Percentiles rank a stretch among this genome's conserved stretches.
phyloP scores from a whole-genome alignment of 37 sponge, comb jelly and placozoan species.

The Dysidea cf. avara region DNA sequence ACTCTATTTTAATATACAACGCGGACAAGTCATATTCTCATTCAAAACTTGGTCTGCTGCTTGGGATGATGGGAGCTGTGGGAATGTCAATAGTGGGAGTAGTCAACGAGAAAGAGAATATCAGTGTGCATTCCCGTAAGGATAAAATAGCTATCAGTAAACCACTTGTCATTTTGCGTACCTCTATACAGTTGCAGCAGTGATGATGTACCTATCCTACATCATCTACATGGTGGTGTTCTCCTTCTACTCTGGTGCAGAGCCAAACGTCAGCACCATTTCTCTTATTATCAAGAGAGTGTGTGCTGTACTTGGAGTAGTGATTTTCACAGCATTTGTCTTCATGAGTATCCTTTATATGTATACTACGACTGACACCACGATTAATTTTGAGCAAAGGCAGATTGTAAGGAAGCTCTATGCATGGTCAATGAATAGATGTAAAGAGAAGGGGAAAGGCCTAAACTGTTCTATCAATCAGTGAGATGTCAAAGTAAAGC shows the following conservation, averaged over 20 bases:
- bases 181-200: constrained; percentile 49
- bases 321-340: constrained; percentile 5
- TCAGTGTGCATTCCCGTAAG: constrained; percentile 55
- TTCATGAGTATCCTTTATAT: constrained; percentile 1
- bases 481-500: too few relatives aligned
- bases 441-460: too few relatives aligned
- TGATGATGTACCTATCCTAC: constrained; percentile 31
- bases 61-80: constrained; percentile 36
- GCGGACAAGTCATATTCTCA: constrained; percentile 39
- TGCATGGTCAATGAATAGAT: too few relatives aligned
- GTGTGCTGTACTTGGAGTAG: constrained; percentile 30
- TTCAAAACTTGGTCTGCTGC: constrained; percentile 25
- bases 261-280: not conserved
- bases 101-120: constrained; percentile 70
- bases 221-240: constrained; percentile 42
- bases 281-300: constrained; percentile 10
- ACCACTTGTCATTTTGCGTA: too few relatives aligned
- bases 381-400: too few relatives aligned
- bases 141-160: not conserved
- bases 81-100: constrained; percentile 52
- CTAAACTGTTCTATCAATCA: too few relatives aligned
- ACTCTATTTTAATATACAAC: constrained; percentile 39
- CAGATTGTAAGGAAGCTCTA: too few relatives aligned
- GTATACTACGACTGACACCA: too few relatives aligned
- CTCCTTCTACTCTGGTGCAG: not conserved